Evolutionary conservation across 1,140 invertebrate genomes (phyloP), one percentile per base, ranked within the genome.

Genomic region (Lepidurus packardi): DNA sequence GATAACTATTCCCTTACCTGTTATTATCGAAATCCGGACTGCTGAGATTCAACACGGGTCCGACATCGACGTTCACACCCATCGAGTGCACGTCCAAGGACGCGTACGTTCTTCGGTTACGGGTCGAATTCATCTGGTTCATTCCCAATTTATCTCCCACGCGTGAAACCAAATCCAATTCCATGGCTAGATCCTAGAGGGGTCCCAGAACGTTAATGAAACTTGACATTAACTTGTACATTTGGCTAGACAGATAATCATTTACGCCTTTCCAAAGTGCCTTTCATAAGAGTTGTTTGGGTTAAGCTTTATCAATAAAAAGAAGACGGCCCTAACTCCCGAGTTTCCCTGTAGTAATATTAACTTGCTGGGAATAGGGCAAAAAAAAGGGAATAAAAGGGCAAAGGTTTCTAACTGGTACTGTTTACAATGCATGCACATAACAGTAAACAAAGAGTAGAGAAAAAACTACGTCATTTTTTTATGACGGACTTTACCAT

Each of bases 1-100:
- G 45, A 16, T 47, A 47, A 47, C 0, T 0, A 47, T 34, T 34
- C 4, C 34, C 34, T 5, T 53, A 82, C 82, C 81, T 82, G 77
- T 83, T 83, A 78, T 82, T 82, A 47, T 82, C 81, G 53, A 81
- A 78, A 75, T 81, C 81, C 10, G 81, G 78, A 75, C 78, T 77
- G 76, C 80, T 81, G 25, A 81, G 77, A 47, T 81, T 82, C 43
- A 87, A 88, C 43, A 89, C 85, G 16, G 90, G 89, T 75, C 89
- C 89, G 78, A 88, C 87, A 41, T 86, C 89, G 43, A 91, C 86
- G 82, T 91, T 89, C n/a, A 92, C 90, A 34, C 90, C 91, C 90
- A 92, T 91, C 78, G 90, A 90, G 73, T 87, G 88, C 75, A 91
- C 87, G 85, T 91, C 90, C 43, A 92, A 85, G 45, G 87, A 84